A percentile compares a stretch with the other conserved stretches of the same genome.
phyloP scores from a whole-genome alignment of 2,797 vertebrate species.

The Rhinichthys osculus region DNA sequence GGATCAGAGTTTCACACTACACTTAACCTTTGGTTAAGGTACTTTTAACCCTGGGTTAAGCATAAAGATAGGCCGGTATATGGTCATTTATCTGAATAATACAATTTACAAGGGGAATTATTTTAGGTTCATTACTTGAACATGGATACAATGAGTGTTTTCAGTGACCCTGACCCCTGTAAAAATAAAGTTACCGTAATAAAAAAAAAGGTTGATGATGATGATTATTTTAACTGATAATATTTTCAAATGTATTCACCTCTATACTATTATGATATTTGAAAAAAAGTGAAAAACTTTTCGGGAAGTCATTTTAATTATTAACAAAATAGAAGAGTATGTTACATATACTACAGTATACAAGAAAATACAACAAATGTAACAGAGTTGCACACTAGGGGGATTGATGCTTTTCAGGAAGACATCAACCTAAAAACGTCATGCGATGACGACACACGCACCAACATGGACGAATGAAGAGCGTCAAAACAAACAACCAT shows the following conservation, averaged over 20 bases:
- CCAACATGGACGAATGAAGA: background rate
- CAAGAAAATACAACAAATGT: too few species aligned
- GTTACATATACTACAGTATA: too few species aligned
- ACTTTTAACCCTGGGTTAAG: background rate
- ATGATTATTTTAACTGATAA: background rate
- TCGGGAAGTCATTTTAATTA: too few species aligned
- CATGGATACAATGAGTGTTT: background rate
- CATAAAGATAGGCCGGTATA: background rate
- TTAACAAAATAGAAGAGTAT: too few species aligned
- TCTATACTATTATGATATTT: background rate
- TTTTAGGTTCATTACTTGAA: background rate
- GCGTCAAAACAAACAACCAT: background rate
- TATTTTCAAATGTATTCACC: background rate
- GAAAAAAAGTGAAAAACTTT: background rate
- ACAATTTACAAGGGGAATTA: background rate
- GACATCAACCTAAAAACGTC: constrained; percentile 1
- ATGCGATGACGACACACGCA: background rate
- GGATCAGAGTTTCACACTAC: background rate
- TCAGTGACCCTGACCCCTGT: background rate
- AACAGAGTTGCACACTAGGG: too few species aligned
- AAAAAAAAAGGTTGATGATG: background rate
- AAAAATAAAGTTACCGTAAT: background rate
- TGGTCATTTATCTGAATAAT: too few species aligned
- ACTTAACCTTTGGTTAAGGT: background rate
- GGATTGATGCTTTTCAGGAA: background rate